Evolutionary conservation across 2,113 vertebrate species (phyloP).

Genomic region (Taurulus bubalis): DNA sequence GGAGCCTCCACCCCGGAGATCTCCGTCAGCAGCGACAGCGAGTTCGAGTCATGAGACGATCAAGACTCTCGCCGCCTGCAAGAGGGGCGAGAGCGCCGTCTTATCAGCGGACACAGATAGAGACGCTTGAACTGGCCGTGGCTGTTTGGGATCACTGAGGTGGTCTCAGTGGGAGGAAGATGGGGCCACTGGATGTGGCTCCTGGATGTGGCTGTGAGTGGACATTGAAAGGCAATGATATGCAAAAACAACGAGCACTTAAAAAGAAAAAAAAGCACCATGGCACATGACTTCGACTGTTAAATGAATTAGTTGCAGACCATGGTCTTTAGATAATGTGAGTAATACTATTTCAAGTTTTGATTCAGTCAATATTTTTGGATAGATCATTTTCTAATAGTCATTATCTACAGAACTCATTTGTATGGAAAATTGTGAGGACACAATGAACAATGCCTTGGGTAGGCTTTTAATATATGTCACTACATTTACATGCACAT

Average conservation of each 20-base stretch:
- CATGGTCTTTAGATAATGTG: slow-evolving; percentile 46
- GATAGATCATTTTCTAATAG: too few species aligned
- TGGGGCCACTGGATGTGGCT: slow-evolving; percentile 3
- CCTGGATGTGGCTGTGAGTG: slow-evolving; percentile 17
- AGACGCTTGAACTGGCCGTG: slow-evolving; percentile 30
- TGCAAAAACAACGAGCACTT: slow-evolving; percentile 74
- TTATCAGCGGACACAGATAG: slow-evolving; percentile 10
- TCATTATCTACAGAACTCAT: slow-evolving; percentile 2
- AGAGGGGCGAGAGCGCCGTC: background rate
- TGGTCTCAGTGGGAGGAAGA: slow-evolving; percentile 6
- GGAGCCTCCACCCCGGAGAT: slow-evolving; percentile 81
- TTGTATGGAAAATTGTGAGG: slow-evolving; percentile 19
- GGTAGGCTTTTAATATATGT: slow-evolving; percentile 38
- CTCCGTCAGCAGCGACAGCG: slow-evolving; percentile 86
- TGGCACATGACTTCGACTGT: slow-evolving; percentile 45
- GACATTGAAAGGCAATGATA: slow-evolving; percentile 29
- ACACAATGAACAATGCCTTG: slow-evolving; percentile 47
- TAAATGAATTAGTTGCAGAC: slow-evolving; percentile 37
- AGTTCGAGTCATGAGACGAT: slow-evolving; percentile 82
- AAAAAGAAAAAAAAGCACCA: slow-evolving; percentile 59
- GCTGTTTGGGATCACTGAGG: slow-evolving; percentile 19
- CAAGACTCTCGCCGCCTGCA: background rate
- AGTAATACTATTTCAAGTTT: slow-evolving; percentile 34
- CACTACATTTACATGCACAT: slow-evolving; percentile 34
- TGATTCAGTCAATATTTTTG: slow-evolving; percentile 31